Conservation (phyloP, 2,888 invertebrate genomes). For the Candidula unifasciata region DNA sequence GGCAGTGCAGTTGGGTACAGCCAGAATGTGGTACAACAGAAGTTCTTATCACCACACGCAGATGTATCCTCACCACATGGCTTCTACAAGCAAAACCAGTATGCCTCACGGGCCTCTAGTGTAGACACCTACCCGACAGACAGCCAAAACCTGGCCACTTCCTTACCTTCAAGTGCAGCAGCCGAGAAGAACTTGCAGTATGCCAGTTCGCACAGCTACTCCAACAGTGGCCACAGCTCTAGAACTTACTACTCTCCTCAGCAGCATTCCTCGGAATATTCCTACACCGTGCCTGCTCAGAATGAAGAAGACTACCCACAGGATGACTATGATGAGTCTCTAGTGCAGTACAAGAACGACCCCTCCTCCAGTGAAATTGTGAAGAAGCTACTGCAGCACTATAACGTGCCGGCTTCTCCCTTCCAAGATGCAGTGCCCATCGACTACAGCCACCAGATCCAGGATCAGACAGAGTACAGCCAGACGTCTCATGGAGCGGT, state of each 20-base stretch:
- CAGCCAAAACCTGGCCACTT: not conserved
- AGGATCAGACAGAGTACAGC: not conserved
- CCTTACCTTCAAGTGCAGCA: not conserved
- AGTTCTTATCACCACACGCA: conserved; percentile 28
- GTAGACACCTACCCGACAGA: not conserved
- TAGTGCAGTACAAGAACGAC: conserved; percentile 32
- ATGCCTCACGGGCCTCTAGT: conserved; percentile 14
- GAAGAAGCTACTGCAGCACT: conserved; percentile 47
- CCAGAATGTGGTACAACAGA: not conserved
- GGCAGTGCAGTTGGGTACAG: conserved; percentile 17
- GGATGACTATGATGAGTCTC: conserved; percentile 25
- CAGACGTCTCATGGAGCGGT: not conserved
- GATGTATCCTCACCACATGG: conserved; percentile 25
- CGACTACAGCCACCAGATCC: conserved; percentile 42
- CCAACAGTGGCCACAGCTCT: conserved; percentile 11
- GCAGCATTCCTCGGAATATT: conserved; percentile 27
- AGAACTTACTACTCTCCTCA: conserved; percentile 27
- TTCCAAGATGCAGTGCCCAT: conserved; percentile 31
- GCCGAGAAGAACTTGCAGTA: conserved; percentile 25
- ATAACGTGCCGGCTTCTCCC: conserved; percentile 36
- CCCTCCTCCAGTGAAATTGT: conserved; percentile 44
- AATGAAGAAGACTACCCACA: conserved; percentile 14
- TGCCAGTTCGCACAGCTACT: conserved; percentile 6
- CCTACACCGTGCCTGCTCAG: not conserved
- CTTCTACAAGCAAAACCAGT: conserved; percentile 29